A percentile compares a stretch with the other conserved stretches of the same genome.
Conservation (phyloP, 2,113 vertebrate species). For the Alligator sinensis region DNA sequence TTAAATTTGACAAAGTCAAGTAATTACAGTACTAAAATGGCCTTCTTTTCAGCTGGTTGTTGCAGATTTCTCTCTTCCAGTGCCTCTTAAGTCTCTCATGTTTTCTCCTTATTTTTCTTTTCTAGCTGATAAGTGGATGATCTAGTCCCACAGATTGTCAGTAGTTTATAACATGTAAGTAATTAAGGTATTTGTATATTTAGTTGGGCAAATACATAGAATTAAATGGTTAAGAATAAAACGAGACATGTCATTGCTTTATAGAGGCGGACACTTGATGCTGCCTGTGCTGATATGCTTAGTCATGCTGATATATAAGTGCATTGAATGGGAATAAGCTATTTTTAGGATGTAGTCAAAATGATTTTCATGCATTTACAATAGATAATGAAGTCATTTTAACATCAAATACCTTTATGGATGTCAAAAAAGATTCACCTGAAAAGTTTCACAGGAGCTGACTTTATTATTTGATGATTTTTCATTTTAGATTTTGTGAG, state of each 20-base stretch:
- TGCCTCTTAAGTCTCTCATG: neutral
- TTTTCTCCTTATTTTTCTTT: neutral
- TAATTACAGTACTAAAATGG: neutral
- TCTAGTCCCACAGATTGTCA: neutral
- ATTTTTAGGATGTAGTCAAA: neutral
- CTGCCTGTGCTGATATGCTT: neutral
- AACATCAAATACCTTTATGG: neutral
- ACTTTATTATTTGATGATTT: neutral
- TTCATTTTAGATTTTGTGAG: neutral
- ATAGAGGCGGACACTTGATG: neutral
- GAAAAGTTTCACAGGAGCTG: neutral
- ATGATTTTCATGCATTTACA: neutral
- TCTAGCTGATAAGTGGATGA: neutral
- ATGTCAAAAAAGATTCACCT: neutral
- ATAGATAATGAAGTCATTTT: neutral
- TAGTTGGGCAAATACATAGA: neutral
- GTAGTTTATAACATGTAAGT: neutral
- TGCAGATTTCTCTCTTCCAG: neutral
- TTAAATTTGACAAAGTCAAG: neutral
- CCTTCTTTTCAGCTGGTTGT: neutral
- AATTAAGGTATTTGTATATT: neutral
- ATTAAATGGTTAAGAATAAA: neutral
- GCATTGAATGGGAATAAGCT: neutral
- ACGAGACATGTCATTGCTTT: neutral
- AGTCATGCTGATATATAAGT: neutral